These are phyloP conservation scores for Triplophysa bombifrons DNA, from an alignment of 2,797 vertebrate genomes.

Conservation along the genomic window DNA sequence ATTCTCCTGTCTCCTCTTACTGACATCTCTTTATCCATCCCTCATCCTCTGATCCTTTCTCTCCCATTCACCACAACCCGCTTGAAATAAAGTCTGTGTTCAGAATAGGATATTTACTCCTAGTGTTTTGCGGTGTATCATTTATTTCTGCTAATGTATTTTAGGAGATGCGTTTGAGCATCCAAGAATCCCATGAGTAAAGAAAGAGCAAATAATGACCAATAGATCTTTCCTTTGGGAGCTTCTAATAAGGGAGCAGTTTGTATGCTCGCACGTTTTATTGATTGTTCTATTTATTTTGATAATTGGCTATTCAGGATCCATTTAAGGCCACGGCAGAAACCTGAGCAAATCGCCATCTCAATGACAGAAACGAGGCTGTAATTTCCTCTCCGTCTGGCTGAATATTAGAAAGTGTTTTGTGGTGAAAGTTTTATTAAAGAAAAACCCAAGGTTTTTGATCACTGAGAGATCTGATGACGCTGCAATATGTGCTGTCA, in stretches of 20 bases:
- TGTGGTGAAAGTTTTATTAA: conserved; percentile 1
- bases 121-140: neutral
- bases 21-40: conserved; percentile 12
- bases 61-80: conserved; percentile 7
- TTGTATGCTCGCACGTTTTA: conserved; percentile 30
- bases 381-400: neutral
- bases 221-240: neutral
- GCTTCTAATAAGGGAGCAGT: neutral
- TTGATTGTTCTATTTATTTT: conserved; percentile 1
- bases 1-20: conserved; percentile 15
- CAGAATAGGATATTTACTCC: neutral
- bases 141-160: neutral
- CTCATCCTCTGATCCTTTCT: conserved; percentile 19
- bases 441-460: conserved; percentile 15
- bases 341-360: neutral
- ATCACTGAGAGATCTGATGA: conserved; percentile 22
- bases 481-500: conserved; percentile 18
- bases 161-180: neutral
- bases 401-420: neutral
- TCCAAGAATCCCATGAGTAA: neutral
- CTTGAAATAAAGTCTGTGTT: neutral
- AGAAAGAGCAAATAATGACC: neutral
- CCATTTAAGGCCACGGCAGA: neutral
- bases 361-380: conserved; percentile 23
- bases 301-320: conserved; percentile 12